phyloP scores from a whole-genome alignment of 2,113 vertebrate species.

The Diphyllodes magnificus region DNA sequence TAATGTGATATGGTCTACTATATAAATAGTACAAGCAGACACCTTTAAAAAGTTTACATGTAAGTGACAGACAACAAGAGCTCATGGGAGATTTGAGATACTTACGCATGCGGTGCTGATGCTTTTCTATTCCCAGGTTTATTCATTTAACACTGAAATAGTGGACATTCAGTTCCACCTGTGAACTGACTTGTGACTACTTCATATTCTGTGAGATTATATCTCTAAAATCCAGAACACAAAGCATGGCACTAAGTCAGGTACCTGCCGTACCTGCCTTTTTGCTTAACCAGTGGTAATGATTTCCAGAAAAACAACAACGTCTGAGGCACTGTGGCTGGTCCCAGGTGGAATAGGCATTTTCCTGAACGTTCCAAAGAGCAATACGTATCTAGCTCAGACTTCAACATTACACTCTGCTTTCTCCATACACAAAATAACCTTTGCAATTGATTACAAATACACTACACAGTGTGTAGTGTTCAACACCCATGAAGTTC shows the following conservation, averaged over 20 bases:
- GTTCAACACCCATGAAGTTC: background rate
- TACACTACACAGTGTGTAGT: background rate
- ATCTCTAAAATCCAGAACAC: background rate
- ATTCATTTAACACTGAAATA: background rate
- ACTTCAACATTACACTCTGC: background rate
- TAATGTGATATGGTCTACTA: background rate
- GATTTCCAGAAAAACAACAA: background rate
- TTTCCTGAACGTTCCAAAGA: background rate
- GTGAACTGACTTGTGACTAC: background rate
- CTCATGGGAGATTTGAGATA: background rate
- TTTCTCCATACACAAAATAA: background rate
- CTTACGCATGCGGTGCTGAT: background rate
- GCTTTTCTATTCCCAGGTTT: background rate
- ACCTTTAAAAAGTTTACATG: background rate
- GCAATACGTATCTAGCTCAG: background rate
- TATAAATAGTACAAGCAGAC: background rate
- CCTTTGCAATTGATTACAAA: background rate
- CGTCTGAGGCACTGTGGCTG: fast-evolving
- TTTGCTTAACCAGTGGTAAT: background rate
- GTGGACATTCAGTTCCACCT: background rate
- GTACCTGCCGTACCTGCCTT: background rate
- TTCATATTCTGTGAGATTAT: background rate
- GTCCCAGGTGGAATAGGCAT: background rate
- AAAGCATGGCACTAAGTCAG: background rate
- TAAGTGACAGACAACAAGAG: background rate